Base-by-base conservation (phyloP, 1,140 invertebrate genomes). In the Babylonia areolata region DNA sequence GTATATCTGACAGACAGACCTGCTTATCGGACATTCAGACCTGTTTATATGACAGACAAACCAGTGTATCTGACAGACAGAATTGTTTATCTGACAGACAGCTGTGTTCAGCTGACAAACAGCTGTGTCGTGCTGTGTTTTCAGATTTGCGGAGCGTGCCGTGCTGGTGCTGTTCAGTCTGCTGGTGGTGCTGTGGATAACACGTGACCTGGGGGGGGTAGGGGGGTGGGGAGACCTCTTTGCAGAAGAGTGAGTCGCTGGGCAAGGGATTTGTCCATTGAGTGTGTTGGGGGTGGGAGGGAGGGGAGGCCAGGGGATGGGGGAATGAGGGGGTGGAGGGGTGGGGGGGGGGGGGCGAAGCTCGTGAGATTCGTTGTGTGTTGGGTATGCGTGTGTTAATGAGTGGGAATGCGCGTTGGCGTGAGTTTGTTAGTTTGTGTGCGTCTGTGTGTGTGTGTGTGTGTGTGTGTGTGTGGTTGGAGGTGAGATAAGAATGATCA, bases 101-200 rank as follows among this genome's bases (percentile, higher is more conserved):
- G 46, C 46, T 51, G 46, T 51, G n/a, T 51, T 0, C 46, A 51
- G 46, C 46, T 51, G 46, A 51, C 46, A 12, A 9, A 51, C 17
- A 12, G 46, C 46, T 51, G 46, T 51, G 9, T 17, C 9, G 9
- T 51, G 46, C 9, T 28, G 58, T 51, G 6, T 64, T 89, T n/a
- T 88, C 87, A 95, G 94, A 85, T 96, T 95, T 86, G 97, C 98
- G 80, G 98, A 99, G 94, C 93, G 91, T 0, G 95, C 95, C 46
- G 97, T 98, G 1, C 96, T 97, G 39, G 87, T 96, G 11, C 94
- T 98, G n/a, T 99, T 99, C 93, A 92, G 97, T 11, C 87, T 96
- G 20, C 96, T 98, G 20, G 96, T 98, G 3, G 88, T 97, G 71
- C 95, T 99, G 86, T 99, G 98, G 97, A 97, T 99, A 92, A 97